A percentile compares a stretch with the other conserved stretches of the same genome.
Evolutionary conservation across 2,888 invertebrate species (phyloP).

Genomic region (Xylocampa areola): DNA sequence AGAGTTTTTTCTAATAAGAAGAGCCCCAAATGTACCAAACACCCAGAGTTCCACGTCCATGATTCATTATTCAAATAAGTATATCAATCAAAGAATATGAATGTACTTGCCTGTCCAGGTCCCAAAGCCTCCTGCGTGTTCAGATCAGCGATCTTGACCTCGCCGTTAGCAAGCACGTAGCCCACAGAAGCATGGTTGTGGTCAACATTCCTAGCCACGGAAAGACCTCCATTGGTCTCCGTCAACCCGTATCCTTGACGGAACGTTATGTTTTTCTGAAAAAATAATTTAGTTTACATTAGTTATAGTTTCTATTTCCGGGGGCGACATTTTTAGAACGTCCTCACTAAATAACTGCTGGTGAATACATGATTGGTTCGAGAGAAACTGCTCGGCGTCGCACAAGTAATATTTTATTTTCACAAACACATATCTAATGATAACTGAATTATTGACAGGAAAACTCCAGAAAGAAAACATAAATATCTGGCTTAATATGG

Average conservation of each 20-base stretch:
- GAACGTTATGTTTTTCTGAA: constrained; percentile 77
- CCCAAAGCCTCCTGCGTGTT: constrained; percentile 74
- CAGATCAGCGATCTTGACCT: constrained; percentile 76
- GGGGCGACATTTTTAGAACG: not conserved
- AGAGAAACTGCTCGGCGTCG: too few relatives aligned
- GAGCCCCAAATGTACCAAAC: too few relatives aligned
- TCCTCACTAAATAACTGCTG: too few relatives aligned
- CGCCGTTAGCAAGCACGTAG: constrained; percentile 65
- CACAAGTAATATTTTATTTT: too few relatives aligned
- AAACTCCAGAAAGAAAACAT: too few relatives aligned
- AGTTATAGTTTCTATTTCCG: not conserved
- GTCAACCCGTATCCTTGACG: constrained; percentile 84
- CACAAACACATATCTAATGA: too few relatives aligned
- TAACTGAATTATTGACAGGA: too few relatives aligned
- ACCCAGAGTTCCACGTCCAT: too few relatives aligned
- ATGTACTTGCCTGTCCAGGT: constrained; percentile 70
- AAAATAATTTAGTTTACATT: constrained; percentile 14
- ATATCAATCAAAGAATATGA: not conserved
- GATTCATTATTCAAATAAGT: too few relatives aligned
- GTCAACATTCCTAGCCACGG: constrained; percentile 69
- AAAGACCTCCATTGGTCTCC: constrained; percentile 77
- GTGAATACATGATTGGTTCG: too few relatives aligned
- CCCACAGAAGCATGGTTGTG: constrained; percentile 74
- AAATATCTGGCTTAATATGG: too few relatives aligned
- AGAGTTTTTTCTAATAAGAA: too few relatives aligned